Base-by-base conservation (phyloP, 2,888 invertebrate genomes). In the Salticus scenicus region DNA sequence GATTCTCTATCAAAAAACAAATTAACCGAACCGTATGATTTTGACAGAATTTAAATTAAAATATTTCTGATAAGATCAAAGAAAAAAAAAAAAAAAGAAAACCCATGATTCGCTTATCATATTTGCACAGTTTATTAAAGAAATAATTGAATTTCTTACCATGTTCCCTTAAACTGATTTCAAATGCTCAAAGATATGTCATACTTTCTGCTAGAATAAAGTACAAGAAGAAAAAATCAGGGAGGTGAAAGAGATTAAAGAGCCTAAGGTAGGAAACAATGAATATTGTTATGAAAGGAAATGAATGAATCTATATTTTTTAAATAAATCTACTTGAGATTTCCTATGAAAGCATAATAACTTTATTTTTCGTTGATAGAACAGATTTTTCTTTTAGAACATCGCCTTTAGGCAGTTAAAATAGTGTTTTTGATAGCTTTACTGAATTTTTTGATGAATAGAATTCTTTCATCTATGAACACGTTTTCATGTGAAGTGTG, bases 81-180 rank as follows among this genome's bases (percentile, higher is more conserved):
- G 17, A 14, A 47, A 14, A 17, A 47, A 47, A 47, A 47, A 47
- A 47, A 10, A n/a, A n/a, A n/a, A n/a, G n/a, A n/a, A n/a, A n/a
- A n/a, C n/a, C n/a, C n/a, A n/a, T n/a, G 1, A 37, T 17, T 14
- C 42, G 42, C 42, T 12, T 47, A 47, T 47, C 42, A 47, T 47
- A 8, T 47, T 47, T 47, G 17, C 42, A 47, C 42, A 47, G 17
- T 47, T 47, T 47, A 47, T 17, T 47, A 14, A 47, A 47, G 42
- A 47, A 47, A 47, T 47, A 47, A 47, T 47, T 47, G 42, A 47
- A 47, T 47, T 47, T 47, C 42, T 47, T 17, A 47, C 42, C 42
- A 47, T 47, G 42, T 47, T 47, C 17, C 42, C 42, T 17, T 47
- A 47, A 47, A 47, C 42, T 17, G 17, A 47, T 47, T 47, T 47